Conservation (phyloP, 2,888 invertebrate species). For the Sinotaia quadrata region DNA sequence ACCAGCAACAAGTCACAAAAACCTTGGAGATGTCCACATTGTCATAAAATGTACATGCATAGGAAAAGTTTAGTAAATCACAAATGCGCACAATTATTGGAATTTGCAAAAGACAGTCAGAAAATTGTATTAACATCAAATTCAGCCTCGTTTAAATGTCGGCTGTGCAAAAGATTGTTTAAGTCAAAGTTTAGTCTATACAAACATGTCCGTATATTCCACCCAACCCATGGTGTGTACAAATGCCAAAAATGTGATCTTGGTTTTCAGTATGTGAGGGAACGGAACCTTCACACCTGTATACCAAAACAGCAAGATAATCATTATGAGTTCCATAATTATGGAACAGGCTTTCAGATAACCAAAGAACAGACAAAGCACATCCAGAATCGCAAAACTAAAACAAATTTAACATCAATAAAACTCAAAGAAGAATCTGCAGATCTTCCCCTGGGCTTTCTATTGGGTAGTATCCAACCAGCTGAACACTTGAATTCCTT, state of each 20-base stretch:
- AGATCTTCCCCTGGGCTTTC: too few relatives aligned
- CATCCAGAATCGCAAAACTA: background rate
- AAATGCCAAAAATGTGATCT: background rate
- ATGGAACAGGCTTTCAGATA: background rate
- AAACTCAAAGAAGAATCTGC: too few relatives aligned
- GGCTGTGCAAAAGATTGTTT: background rate
- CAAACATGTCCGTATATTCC: background rate
- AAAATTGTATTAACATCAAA: too few relatives aligned
- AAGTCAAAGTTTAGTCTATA: background rate
- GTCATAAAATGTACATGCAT: too few relatives aligned
- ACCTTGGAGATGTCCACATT: too few relatives aligned
- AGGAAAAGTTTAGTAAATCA: too few relatives aligned
- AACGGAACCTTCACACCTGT: constrained; percentile 30
- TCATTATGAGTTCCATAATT: background rate
- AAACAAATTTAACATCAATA: too few relatives aligned
- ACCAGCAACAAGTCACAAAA: too few relatives aligned
- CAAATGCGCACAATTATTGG: too few relatives aligned
- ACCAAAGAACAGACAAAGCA: background rate
- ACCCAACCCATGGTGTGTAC: background rate
- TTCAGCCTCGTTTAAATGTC: background rate
- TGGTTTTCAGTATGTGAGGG: constrained; percentile 1
- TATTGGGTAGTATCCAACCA: too few relatives aligned
- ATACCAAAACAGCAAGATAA: background rate
- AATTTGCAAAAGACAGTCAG: too few relatives aligned
- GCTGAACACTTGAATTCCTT: too few relatives aligned